Conservation (phyloP, 2,797 vertebrate species). For the Balearica regulorum region DNA sequence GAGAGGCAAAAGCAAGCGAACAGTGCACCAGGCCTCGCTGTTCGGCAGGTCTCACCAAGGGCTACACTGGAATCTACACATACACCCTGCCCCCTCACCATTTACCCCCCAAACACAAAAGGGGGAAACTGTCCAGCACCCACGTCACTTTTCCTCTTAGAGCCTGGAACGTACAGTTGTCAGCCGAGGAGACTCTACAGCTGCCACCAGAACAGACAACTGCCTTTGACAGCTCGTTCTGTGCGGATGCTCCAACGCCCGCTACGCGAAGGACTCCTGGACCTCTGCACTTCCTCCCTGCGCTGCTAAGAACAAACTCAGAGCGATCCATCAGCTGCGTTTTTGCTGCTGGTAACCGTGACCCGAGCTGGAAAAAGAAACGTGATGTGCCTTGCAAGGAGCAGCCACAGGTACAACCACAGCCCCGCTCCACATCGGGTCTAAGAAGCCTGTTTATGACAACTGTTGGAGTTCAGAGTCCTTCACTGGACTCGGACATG, state of each 20-base stretch:
- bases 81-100: neutral
- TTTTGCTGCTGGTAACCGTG: too few relatives aligned
- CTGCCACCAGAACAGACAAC: too few relatives aligned
- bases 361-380: neutral
- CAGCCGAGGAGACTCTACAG: neutral
- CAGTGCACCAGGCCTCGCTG: accelerated
- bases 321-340: accelerated
- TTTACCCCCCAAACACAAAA: neutral
- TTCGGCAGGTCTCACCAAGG: too few relatives aligned
- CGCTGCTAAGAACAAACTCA: neutral
- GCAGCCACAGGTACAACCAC: too few relatives aligned
- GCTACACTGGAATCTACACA: neutral
- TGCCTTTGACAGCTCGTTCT: neutral
- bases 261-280: neutral
- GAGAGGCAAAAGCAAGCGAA: accelerated
- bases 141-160: too few relatives aligned
- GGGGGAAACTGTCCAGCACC: neutral
- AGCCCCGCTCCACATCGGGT: neutral
- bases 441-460: accelerated
- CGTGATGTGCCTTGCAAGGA: accelerated
- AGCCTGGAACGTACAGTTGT: neutral
- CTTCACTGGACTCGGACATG: neutral
- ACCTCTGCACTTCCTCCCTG: neutral
- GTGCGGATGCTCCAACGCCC: too few relatives aligned
- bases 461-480: neutral